Conservation (phyloP, 1,140 invertebrate genomes). For the Ostrea denselamellosa region DNA sequence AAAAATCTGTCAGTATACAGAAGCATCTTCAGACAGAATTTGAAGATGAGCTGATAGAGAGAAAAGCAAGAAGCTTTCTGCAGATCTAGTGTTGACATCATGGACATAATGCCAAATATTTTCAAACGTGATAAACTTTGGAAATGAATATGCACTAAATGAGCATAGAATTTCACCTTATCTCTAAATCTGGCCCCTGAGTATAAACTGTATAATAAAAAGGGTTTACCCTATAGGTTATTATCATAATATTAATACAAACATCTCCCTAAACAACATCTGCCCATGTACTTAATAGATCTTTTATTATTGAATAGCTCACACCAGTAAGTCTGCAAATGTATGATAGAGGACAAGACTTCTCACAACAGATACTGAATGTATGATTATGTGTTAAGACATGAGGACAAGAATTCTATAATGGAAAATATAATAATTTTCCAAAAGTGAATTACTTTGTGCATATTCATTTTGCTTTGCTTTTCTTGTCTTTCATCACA, state of each 20-base stretch:
- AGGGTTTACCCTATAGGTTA: neutral
- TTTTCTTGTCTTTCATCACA: no score
- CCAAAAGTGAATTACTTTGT: no score
- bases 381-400: no score
- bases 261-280: neutral
- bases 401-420: no score
- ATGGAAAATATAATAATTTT: no score
- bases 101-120: constrained; percentile 38
- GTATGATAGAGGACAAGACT: no score
- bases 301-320: neutral
- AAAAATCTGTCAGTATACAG: constrained; percentile 40
- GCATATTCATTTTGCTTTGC: no score
- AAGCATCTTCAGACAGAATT: neutral
- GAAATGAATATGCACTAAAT: constrained; percentile 22
- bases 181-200: constrained; percentile 10
- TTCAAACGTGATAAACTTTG: constrained; percentile 15
- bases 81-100: constrained; percentile 34
- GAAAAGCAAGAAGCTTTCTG: constrained; percentile 1
- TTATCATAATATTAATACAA: neutral
- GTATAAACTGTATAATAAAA: constrained; percentile 12
- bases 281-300: neutral
- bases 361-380: no score
- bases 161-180: constrained; percentile 15
- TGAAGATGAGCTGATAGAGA: constrained; percentile 37
- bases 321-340: no score